Evolutionary conservation across 2,113 vertebrate species (phyloP).

Genomic region (Microtus pennsylvanicus): DNA sequence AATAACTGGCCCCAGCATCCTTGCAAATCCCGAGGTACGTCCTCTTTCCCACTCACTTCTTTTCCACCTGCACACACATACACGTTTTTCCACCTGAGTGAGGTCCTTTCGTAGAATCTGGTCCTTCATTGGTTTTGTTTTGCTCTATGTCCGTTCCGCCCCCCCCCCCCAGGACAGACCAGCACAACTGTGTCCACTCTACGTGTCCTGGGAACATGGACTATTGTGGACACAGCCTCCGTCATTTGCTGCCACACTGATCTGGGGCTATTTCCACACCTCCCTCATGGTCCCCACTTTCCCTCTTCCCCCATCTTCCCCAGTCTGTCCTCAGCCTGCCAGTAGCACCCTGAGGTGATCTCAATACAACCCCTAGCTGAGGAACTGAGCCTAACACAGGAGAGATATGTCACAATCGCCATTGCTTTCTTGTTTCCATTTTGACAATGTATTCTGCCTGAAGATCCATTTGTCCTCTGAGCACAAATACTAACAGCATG

Average conservation of each 20-base stretch:
- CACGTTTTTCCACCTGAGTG: not conserved
- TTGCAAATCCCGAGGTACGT: not conserved
- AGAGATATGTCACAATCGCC: not conserved
- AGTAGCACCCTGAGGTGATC: not conserved
- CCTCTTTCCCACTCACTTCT: not conserved
- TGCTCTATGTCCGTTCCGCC: not conserved
- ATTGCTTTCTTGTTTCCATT: not conserved
- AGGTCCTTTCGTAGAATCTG: not conserved
- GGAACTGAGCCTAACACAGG: not conserved
- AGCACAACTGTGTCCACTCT: not conserved
- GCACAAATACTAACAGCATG: slow-evolving; percentile 1
- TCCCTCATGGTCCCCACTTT: not conserved
- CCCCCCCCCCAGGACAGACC: not conserved
- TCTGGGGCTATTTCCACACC: accelerated
- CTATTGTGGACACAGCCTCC: accelerated
- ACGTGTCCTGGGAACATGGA: not conserved
- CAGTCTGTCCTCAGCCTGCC: not conserved
- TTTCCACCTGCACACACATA: not conserved
- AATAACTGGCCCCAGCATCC: not conserved
- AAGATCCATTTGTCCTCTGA: not conserved
- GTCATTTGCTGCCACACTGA: no score
- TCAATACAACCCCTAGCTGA: not conserved
- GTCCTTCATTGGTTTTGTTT: not conserved
- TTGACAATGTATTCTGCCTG: not conserved
- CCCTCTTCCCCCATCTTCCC: not conserved